Conservation (phyloP, 2,888 invertebrate genomes). For the Microctonus brassicae region DNA sequence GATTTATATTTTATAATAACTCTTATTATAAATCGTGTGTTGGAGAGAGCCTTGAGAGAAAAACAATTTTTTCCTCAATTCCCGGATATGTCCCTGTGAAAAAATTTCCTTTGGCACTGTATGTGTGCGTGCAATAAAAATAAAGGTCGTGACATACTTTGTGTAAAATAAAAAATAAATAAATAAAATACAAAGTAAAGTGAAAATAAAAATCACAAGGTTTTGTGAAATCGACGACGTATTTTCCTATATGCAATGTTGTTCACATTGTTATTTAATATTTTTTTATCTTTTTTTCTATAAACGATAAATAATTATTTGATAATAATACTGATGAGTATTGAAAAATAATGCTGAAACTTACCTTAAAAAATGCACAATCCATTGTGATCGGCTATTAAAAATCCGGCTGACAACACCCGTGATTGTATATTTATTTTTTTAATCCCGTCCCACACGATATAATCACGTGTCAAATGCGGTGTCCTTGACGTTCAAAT, state of each 20-base stretch:
- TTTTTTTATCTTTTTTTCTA: not conserved
- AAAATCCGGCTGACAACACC: constrained; percentile 42
- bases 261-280: not conserved
- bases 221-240: not conserved
- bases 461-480: not conserved
- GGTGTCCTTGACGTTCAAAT: not conserved
- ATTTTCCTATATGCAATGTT: no score
- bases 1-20: no score
- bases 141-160: not conserved
- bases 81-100: constrained; percentile 2
- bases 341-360: constrained; percentile 18
- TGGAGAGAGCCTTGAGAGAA: not conserved
- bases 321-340: not conserved
- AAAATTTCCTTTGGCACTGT: not conserved
- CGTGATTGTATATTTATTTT: constrained; percentile 36
- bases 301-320: not conserved
- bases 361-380: constrained; percentile 46
- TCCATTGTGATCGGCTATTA: constrained; percentile 50
- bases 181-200: not conserved
- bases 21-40: not conserved
- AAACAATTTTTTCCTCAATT: not conserved
- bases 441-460: not conserved
- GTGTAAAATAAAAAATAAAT: not conserved
- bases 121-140: not conserved
- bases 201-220: not conserved